Evolutionary conservation across 2,113 vertebrate species (phyloP).

Genomic region (Corythornis cristatus): DNA sequence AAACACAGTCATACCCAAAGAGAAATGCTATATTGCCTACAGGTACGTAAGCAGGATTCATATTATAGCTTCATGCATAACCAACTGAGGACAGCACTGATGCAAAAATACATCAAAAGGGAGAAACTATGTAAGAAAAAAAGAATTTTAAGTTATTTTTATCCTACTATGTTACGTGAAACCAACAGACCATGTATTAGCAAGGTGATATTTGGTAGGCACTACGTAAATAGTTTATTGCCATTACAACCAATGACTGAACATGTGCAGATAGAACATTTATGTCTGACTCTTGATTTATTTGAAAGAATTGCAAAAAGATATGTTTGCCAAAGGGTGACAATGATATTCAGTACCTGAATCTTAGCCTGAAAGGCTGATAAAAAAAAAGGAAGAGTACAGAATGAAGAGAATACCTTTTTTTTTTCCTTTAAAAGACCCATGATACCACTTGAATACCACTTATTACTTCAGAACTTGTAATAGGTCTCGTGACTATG

Average conservation of each 20-base stretch:
- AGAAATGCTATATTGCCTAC: background rate
- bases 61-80: background rate
- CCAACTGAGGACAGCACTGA: background rate
- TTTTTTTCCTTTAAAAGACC: background rate
- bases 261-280: background rate
- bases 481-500: background rate
- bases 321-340: background rate
- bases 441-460: background rate
- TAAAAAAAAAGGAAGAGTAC: background rate
- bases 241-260: background rate
- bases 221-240: background rate
- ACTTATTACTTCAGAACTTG: background rate
- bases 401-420: background rate
- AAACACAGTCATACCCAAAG: background rate
- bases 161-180: background rate
- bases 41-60: background rate
- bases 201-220: background rate
- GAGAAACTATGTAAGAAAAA: background rate
- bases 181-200: background rate
- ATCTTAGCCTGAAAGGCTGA: background rate
- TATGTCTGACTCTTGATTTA: background rate
- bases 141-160: background rate
- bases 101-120: background rate
- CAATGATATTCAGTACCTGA: background rate
- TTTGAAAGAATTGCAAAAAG: background rate